Base-by-base conservation (phyloP, 2,888 invertebrate species). In the Cotesia congregata region DNA sequence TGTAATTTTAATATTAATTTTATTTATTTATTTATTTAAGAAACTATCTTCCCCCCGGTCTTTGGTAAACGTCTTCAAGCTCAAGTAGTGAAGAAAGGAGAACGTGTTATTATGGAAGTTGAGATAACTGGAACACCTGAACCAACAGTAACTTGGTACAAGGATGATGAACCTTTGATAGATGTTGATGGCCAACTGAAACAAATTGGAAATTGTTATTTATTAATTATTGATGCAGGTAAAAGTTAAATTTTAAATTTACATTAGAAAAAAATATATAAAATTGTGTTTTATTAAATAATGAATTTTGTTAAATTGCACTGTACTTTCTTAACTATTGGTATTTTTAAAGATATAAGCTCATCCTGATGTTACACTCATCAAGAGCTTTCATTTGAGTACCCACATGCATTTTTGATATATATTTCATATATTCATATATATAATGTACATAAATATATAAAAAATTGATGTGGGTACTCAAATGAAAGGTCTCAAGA, bases 71-170 rank as follows among this genome's bases (percentile, higher is more conserved):
- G 95, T 73, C 91, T 96, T 70, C 94, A 95, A 90, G 94, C 95
- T 4, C 94, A 94, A 88, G 93, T 94, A 7, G 93, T 93, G 5
- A 94, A 94, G 82, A 93, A 93, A 82, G 94, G 93, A 7, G 94
- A 95, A 83, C 91, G 94, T 76, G 91, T 94, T 6, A 91, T 92
- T 15, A 93, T 95, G 93, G 94, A 94, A 88, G 93, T 94, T 5
- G 95, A 95, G 89, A 93, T 95, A 1, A 94, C 94, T n/a, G 95
- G 95, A 65, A 93, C 93, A 60, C 95, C 95, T 1, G 93, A 93
- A 71, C 95, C 95, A 2, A 91, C 92, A 0, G 92, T 96, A 0
- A 92, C 92, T 1, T 95, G 95, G 95, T 92, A 92, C 83, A 94
- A 94, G 86, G 94, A 96, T 86, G 94, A 94, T 38, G 88, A 91